Conservation (phyloP, 2,113 vertebrate species). For the Gobiocypris rarus region DNA sequence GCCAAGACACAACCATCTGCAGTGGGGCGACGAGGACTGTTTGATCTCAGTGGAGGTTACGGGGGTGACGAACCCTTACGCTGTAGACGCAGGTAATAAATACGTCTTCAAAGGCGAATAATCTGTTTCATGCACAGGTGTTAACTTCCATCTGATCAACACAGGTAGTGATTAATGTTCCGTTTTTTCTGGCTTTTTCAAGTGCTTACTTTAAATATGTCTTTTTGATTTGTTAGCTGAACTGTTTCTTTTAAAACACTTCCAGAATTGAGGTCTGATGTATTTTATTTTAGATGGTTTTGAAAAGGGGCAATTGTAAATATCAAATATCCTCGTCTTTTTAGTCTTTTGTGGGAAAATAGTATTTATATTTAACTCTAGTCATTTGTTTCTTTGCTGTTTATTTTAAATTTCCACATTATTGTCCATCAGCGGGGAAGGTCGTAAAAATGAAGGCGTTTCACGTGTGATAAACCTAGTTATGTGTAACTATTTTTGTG, state of each 20-base stretch:
- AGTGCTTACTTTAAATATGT: background rate
- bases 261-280: background rate
- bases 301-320: background rate
- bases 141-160: slow-evolving; percentile 5
- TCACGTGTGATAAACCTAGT: background rate
- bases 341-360: background rate
- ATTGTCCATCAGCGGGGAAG: too few species aligned
- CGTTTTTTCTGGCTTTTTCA: background rate
- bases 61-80: slow-evolving; percentile 62
- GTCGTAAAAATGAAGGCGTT: background rate
- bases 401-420: background rate
- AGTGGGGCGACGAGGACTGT: slow-evolving; percentile 60
- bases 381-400: background rate
- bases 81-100: slow-evolving; percentile 70
- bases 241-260: too few species aligned
- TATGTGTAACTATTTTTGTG: background rate
- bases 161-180: background rate
- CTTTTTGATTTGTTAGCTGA: background rate
- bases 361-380: background rate
- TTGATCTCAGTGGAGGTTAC: slow-evolving; percentile 63
- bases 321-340: background rate
- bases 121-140: slow-evolving; percentile 16
- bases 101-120: background rate
- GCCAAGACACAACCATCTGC: slow-evolving; percentile 47
- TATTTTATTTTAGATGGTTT: background rate